These are phyloP conservation scores for Tympanuchus pallidicinctus DNA, from an alignment of 2,113 vertebrate genomes.

Conservation along the genomic window DNA sequence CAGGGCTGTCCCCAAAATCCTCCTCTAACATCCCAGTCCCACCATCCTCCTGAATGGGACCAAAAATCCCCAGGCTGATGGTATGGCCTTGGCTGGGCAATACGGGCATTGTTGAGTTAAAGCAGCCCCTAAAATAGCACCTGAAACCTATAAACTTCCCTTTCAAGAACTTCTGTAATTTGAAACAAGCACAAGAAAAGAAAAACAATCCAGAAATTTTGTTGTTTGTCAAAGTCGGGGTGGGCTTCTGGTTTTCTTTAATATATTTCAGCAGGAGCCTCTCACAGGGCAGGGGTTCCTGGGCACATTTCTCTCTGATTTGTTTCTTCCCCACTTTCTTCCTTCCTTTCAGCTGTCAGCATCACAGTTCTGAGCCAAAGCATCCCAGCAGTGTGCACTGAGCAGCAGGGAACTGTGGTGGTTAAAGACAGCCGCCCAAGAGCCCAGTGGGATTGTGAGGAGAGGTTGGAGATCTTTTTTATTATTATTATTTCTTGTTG, in stretches of 20 bases:
- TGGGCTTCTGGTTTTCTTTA: not conserved
- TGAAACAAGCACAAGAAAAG: constrained; percentile 35
- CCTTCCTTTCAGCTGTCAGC: not conserved
- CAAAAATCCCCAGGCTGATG: not conserved
- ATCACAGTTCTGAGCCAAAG: not conserved
- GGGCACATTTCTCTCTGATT: not conserved
- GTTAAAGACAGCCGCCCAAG: not conserved
- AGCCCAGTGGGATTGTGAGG: not conserved
- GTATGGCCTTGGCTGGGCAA: not conserved
- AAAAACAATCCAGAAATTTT: not conserved
- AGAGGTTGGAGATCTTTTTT: not conserved
- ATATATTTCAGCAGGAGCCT: not conserved
- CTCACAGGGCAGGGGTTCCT: not conserved
- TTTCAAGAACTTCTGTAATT: constrained; percentile 73
- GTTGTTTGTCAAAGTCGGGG: not conserved
- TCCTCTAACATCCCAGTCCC: not conserved
- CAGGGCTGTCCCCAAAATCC: not conserved
- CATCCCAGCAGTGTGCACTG: not conserved
- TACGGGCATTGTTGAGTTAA: not conserved
- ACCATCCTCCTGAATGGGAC: fast-evolving
- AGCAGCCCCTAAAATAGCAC: constrained; percentile 62
- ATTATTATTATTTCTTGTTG: too few relatives aligned
- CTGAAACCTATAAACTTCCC: constrained; percentile 75
- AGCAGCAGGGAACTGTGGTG: not conserved
- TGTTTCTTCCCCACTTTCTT: not conserved